Evolutionary conservation across 2,113 vertebrate species (phyloP), one percentile per base, ranked within the genome.

Genomic region (Oncorhynchus kisutch): DNA sequence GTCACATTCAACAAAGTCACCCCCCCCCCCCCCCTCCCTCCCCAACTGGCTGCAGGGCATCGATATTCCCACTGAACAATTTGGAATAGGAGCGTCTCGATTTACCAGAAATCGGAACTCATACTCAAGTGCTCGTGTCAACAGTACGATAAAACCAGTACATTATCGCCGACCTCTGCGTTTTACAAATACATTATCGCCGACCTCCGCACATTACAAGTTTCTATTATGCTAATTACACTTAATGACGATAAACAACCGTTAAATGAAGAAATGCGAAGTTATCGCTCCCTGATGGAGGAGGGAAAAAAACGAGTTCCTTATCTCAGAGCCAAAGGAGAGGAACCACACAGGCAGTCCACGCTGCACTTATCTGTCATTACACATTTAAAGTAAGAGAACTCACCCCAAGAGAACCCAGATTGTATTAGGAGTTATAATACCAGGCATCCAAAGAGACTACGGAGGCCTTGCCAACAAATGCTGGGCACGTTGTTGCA

Each of bases 1-100:
- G 87, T 89, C 87, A 88, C 90, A 90, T 87, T 91, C 87, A 90
- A 91, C 92, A 89, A 92, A 90, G 88, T 87, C 84, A 1, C 5
- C 1, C 70, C 81, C 77, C n/a, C 67, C 78, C 86, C 59, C 69
- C n/a, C n/a, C n/a, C n/a, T n/a, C n/a, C n/a, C n/a, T 67, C 78
- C 86, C 59, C 69, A 85, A 24, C 60, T 67, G 65, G 45, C 73
- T 49, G 54, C 64, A 49, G 29, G 20, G 45, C 20, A 54, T 16
- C 62, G 39, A 71, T 51, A 22, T 66, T 66, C 13, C 1, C 1
- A 2, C 72, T 20, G 25, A 18, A 27, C 66, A 74, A 48, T n/a
- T 59, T 24, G 79, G 70, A 83, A 86, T 74, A 73, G 20, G 64
- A 89, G 86, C 87, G 82, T 84, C 59, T 62, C 59, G 7, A 62